phyloP scores from a whole-genome alignment of 1,140 invertebrate genomes.

The Orchestia grillus region DNA sequence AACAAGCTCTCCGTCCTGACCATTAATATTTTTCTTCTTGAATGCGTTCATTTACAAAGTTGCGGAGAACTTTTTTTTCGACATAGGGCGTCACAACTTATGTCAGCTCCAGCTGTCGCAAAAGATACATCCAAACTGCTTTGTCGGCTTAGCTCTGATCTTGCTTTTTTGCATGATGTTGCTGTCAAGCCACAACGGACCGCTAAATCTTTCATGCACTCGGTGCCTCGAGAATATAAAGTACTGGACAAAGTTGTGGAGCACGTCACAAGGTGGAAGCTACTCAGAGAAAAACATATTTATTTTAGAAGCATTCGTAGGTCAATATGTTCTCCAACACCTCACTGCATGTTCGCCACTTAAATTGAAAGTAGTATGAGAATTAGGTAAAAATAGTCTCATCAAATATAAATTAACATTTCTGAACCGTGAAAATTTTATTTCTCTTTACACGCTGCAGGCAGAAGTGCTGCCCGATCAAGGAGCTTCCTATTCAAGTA shows the following conservation, averaged over 20 bases:
- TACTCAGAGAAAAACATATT: neutral
- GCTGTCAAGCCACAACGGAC: neutral
- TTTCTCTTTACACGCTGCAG: slow-evolving; percentile 32
- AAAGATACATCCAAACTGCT: neutral
- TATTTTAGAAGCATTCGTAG: neutral
- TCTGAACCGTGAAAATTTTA: neutral
- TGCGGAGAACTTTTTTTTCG: neutral
- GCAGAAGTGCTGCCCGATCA: slow-evolving; percentile 10
- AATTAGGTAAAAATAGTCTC: too few relatives aligned
- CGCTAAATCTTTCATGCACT: neutral
- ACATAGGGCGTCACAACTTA: neutral
- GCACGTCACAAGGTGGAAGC: neutral
- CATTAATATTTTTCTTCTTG: neutral
- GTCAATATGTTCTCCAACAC: neutral
- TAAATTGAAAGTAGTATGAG: too few relatives aligned
- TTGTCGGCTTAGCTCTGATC: neutral
- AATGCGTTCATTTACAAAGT: neutral
- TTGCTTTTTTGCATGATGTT: neutral
- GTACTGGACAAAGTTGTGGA: neutral
- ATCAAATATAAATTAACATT: too few relatives aligned
- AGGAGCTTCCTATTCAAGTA: slow-evolving; percentile 10
- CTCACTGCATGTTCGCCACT: too few relatives aligned
- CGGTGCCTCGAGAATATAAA: neutral
- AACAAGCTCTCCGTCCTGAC: neutral
- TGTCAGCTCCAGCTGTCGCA: neutral